phyloP scores from a whole-genome alignment of 2,888 invertebrate genomes.

The Aethes cnicana region DNA sequence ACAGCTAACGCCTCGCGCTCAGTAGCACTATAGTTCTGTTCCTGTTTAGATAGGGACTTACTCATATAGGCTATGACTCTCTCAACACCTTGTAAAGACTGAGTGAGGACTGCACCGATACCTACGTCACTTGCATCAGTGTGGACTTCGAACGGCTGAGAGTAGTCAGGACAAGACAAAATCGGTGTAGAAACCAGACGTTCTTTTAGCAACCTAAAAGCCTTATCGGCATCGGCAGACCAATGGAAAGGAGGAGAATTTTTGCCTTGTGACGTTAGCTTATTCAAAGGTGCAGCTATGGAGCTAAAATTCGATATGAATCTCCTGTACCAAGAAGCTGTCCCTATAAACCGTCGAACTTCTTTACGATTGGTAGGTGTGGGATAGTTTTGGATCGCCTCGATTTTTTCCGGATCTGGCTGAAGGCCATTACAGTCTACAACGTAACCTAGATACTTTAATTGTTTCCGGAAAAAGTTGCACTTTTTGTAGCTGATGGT shows the following conservation, averaged over 20 bases:
- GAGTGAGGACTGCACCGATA: not conserved
- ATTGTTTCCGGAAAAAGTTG: constrained; percentile 5
- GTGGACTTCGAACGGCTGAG: constrained; percentile 8
- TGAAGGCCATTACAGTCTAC: constrained; percentile 34
- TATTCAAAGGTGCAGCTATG: constrained; percentile 15
- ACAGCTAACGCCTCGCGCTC: constrained; percentile 8
- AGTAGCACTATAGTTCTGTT: not conserved
- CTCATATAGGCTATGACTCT: not conserved
- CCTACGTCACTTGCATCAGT: constrained; percentile 8
- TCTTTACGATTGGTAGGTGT: constrained; percentile 11
- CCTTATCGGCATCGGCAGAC: constrained; percentile 10
- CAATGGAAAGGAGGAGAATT: constrained; percentile 8
- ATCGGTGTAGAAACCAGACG: constrained; percentile 15
- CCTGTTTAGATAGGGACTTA: not conserved
- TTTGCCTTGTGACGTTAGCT: constrained; percentile 4
- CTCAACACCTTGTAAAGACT: not conserved
- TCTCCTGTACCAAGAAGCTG: constrained; percentile 16
- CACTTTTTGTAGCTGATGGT: constrained; percentile 11
- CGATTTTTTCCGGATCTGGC: constrained; percentile 16
- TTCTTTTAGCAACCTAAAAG: constrained; percentile 9
- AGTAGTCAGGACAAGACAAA: constrained; percentile 16
- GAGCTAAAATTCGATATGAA: constrained; percentile 15
- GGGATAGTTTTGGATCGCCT: constrained; percentile 9
- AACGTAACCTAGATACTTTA: constrained; percentile 21
- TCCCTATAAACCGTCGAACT: constrained; percentile 15